These are phyloP conservation scores for Thalassaphorura encarpata DNA, from an alignment of 1,140 invertebrate genomes.

Conservation along the genomic window DNA sequence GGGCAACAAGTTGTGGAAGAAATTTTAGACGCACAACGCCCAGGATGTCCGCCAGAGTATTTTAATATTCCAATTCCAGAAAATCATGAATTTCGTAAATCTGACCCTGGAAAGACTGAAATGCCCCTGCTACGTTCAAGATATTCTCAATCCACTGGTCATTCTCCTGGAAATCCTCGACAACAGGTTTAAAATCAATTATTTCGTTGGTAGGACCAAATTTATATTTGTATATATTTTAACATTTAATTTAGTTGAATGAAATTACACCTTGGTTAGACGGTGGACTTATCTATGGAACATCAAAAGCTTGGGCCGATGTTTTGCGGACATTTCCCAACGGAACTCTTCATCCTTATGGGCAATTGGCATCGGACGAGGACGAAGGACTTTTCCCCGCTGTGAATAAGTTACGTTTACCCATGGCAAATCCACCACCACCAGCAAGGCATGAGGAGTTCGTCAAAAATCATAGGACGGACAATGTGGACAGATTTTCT, in stretches of 20 bases:
- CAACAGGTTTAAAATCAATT: constrained; percentile 41
- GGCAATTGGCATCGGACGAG: constrained; percentile 39
- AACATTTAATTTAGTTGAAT: too few relatives aligned
- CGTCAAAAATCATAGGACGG: constrained; percentile 37
- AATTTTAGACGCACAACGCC: constrained; percentile 49
- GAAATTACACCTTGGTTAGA: constrained; percentile 53
- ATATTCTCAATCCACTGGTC: constrained; percentile 43
- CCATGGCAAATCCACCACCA: constrained; percentile 50
- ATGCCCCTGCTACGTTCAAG: constrained; percentile 44
- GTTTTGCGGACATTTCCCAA: constrained; percentile 42
- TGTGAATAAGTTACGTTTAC: constrained; percentile 43
- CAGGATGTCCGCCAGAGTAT: constrained; percentile 48
- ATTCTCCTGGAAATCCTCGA: constrained; percentile 46
- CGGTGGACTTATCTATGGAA: constrained; percentile 49
- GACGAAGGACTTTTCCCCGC: constrained; percentile 42
- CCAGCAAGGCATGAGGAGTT: constrained; percentile 42
- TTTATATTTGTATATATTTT: too few relatives aligned
- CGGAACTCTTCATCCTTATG: constrained; percentile 40
- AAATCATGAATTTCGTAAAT: constrained; percentile 34
- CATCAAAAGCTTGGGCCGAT: constrained; percentile 49
- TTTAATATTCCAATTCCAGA: constrained; percentile 46
- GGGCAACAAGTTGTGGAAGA: constrained; percentile 56
- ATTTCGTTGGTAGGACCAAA: too few relatives aligned
- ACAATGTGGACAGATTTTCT: constrained; percentile 44
- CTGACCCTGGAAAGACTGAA: constrained; percentile 33